These are phyloP conservation scores for Zaprionus taronus DNA, from an alignment of 1,140 invertebrate species.

Conservation along the genomic window DNA sequence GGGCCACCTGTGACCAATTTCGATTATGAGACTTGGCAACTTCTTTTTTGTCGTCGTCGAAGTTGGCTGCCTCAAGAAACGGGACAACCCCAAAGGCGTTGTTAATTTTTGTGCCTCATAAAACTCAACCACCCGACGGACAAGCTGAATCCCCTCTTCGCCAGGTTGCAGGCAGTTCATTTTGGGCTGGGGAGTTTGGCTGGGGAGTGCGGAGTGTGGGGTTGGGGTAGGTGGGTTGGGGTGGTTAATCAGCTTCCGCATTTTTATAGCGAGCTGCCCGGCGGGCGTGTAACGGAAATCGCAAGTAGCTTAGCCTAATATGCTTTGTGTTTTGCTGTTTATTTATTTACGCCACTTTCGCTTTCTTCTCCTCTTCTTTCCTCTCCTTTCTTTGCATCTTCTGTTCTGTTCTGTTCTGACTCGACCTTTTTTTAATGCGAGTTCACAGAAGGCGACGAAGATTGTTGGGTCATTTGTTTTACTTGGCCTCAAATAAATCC, in stretches of 20 bases:
- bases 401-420: slow-evolving; percentile 2
- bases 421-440: slow-evolving; percentile 39
- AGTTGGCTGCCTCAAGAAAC: slow-evolving; percentile 52
- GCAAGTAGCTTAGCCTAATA: slow-evolving; percentile 83
- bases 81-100: slow-evolving; percentile 77
- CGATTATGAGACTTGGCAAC: slow-evolving; percentile 78
- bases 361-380: slow-evolving; percentile 40
- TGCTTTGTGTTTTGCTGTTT: slow-evolving; percentile 81
- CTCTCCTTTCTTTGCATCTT: slow-evolving; percentile 4
- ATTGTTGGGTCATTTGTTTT: slow-evolving; percentile 78
- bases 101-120: slow-evolving; percentile 82
- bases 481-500: slow-evolving; percentile 83
- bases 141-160: slow-evolving; percentile 5
- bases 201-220: background rate
- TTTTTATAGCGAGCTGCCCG: slow-evolving; percentile 67
- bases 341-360: slow-evolving; percentile 78
- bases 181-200: slow-evolving; percentile 34
- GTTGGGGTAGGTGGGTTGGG: background rate
- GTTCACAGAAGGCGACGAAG: slow-evolving; percentile 25
- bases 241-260: slow-evolving; percentile 78
- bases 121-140: slow-evolving; percentile 62
- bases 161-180: slow-evolving; percentile 52
- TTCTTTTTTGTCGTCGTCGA: slow-evolving; percentile 42
- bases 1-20: slow-evolving; percentile 83
- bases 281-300: slow-evolving; percentile 77